Evolutionary conservation across 1,140 invertebrate genomes (phyloP), one percentile per base, ranked within the genome.

Genomic region (Trichonephila inaurata): DNA sequence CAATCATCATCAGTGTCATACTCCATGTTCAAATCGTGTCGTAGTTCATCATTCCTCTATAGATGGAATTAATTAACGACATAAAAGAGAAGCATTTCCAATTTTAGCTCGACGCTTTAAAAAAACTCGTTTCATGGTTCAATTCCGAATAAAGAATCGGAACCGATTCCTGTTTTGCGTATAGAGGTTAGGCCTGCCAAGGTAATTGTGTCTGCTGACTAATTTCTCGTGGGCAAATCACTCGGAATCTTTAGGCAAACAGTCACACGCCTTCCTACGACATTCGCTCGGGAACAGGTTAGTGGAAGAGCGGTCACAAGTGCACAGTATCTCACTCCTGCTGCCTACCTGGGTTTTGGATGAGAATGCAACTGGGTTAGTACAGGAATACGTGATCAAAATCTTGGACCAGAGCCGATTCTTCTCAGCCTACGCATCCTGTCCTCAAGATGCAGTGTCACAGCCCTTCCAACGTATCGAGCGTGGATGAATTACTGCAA

Each of bases 191-290:
- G 72, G 72, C 72, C 14, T 77, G 72, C 18, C 33, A 77, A 77
- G 72, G 72, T 40, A 40, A 77, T 18, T 77, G 69, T 77, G 72
- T 77, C 72, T 77, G 72, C 72, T 77, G 72, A 77, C 72, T 77
- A 77, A 77, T 77, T 77, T 77, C 33, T 77, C 28, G 72, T 77
- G 72, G 72, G 72, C 72, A 77, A 77, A 77, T 77, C 66, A 69
- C 66, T 69, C 51, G 18, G 21, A 64, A 64, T 21, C 62, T 64
- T 21, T 64, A 16, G 72, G 33, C 72, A 40, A 33, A 19, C 33
- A 33, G 24, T 18, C 69, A 8, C 21, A 12, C n/a, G 21, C 8
- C 66, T 77, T 19, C 72, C 72, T 77, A 77, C 72, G 72, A 33
- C 24, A 77, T 77, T 40, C 33, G 16, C 72, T 7, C 33, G 18